Base-by-base conservation (phyloP, 2,113 vertebrate species). In the Toxotes chatareus region DNA sequence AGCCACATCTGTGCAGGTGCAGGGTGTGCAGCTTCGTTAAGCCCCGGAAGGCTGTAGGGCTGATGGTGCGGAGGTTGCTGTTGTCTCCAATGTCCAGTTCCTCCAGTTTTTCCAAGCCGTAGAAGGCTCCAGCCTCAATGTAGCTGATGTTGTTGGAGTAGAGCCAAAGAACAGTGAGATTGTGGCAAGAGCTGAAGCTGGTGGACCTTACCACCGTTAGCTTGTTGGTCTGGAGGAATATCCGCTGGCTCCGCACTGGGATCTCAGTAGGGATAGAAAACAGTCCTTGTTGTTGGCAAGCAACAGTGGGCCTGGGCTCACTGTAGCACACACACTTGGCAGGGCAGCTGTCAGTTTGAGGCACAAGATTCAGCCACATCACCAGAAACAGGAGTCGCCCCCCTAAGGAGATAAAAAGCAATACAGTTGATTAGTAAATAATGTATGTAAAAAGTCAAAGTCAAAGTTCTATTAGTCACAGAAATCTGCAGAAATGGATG, bases 51-150 rank as follows among this genome's bases (percentile, higher is more conserved):
- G 97, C 98, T 12, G 96, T 86, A 0, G 98, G 97, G 83, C 95
- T 96, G 86, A 99, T 96, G 36, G 93, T 94, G 47, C 95, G 96
- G 66, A 99, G 96, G 91, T 98, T 97, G 0, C 89, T 95, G 78
- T 99, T 99, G 94, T 99, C 98, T 0, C 98, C 98, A 83, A 99
- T 97, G 91, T 99, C 98, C 86, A 99, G 91, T 86, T 99, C 97
- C 92, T 99, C 98, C 74, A 99, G 92, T 76, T 96, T 97, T 77
- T 94, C 94, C 74, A 99, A 94, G 63, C 98, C 98, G 0, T 94
- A 93, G 80, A 99, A 99, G 55, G 98, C 97, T 0, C 96, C 94
- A 0, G 97, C 95, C 21, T 99, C 98, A 0, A 99, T 98, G 86
- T 92, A 94, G 93, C 96, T 97, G 88, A 99, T 97, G 64, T 97